Base-by-base conservation (phyloP, 2,797 vertebrate genomes). In the Rhyacichthys aspro region DNA sequence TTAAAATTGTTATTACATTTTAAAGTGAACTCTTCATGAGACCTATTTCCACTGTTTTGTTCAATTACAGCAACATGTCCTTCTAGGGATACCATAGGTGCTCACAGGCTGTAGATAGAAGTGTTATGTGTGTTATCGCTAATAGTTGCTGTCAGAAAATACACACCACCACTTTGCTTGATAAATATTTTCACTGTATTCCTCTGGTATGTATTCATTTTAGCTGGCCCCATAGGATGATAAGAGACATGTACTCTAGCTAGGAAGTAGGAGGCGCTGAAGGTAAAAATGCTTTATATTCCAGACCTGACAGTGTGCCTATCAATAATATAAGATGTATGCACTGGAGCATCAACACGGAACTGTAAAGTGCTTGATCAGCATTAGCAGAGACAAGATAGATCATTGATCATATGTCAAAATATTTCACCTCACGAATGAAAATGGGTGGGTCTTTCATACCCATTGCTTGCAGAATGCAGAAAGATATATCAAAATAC, bases 341-440 rank as follows among this genome's bases (percentile, higher is more conserved):
- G 15, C 17, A 12, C 52, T 41, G 41, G 50, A 41, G 23, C 58
- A 9, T 32, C 47, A 49, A 49, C 32, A 49, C 32, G 9, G 49
- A 52, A 38, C 49, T 18, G 33, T 34, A 36, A 34, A 52, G 49
- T 52, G 49, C 49, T 52, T 37, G 49, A 52, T 52, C 49, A 38
- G 49, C 49, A 38, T 52, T 52, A 37, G 49, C 37, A 38, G 33
- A 14, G 49, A 37, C 33, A 8, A 37, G 49, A 52, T 34, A 52
- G 33, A 16, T 8, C 49, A 52, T 52, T 38, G 49, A 52, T 52
- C 49, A 52, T 37, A 52, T 34, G 49, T 52, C 49, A 52, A 34
- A 38, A 49, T 38, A 19, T 38, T 52, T 15, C 33, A 52, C 49
- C 49, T 52, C 18, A 34, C 34, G 34, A 52, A 37, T 52, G 49